Base-by-base conservation (phyloP, 2,113 vertebrate genomes). In the Felis chaus region DNA sequence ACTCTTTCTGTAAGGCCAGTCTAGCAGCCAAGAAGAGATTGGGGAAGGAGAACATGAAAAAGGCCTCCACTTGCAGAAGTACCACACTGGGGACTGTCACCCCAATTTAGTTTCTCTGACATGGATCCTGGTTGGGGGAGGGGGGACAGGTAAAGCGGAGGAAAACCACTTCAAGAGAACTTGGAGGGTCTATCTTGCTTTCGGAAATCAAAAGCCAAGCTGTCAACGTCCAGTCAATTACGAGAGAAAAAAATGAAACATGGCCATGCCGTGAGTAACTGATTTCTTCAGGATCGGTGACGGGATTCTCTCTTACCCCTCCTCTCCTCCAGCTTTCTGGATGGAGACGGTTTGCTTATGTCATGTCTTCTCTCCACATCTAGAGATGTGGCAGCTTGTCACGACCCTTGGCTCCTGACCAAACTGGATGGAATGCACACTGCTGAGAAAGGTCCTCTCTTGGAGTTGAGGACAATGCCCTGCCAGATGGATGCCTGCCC, bases 221-320 rank as follows among this genome's bases (percentile, higher is more conserved):
- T 71, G 85, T 23, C 19, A 53, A 57, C 53, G 16, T 36, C 73
- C 53, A 83, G 6, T 39, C 80, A 65, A 89, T 36, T 71, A 71
- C 0, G 39, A 76, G 19, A 69, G 27, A 61, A 50, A 48, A 63
- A 86, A 41, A 31, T 9, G 0, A 45, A 71, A 53, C 8, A 4
- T 27, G 65, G 18, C 36, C 0, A 0, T 31, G 53, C 45, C 0
- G 0, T n/a, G 53, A 57, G 9, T 45, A 79, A 27, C 53, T 50
- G 36, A 12, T 33, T 36, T 92, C 50, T 66, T 86, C 68, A 13
- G 85, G 27, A 16, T 45, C 29, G 12, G 55, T 33, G 4, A 55
- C 4, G 1, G 25, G 87, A 19, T 55, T 81, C 53, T 55, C 50
- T 68, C 39, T 68, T 33, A 39, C 13, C 18, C 41, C 13, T n/a